phyloP scores from a whole-genome alignment of 2,888 invertebrate species.

The Plemyria rubiginata region DNA sequence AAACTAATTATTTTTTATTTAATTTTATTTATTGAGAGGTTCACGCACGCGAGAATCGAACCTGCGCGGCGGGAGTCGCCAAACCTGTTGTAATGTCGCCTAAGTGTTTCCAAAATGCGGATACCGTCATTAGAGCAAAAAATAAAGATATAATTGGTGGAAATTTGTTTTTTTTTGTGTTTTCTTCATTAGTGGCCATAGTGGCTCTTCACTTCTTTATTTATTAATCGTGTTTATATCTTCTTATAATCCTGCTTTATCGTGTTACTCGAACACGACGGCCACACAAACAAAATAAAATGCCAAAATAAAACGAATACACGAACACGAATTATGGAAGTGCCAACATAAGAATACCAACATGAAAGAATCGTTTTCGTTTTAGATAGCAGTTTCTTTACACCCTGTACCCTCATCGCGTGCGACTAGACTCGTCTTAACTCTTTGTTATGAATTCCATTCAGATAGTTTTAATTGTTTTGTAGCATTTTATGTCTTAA shows the following conservation, averaged over 20 bases:
- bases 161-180: too few relatives aligned
- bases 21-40: conserved; percentile 75
- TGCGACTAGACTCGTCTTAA: conserved; percentile 3
- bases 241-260: too few relatives aligned
- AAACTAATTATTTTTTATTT: conserved; percentile 77
- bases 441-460: conserved; percentile 14
- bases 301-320: too few relatives aligned
- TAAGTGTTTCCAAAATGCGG: not conserved
- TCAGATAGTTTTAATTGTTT: conserved; percentile 25
- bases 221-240: too few relatives aligned
- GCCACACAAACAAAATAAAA: too few relatives aligned
- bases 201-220: too few relatives aligned
- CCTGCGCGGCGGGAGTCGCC: conserved; percentile 60
- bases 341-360: too few relatives aligned
- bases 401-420: conserved; percentile 5
- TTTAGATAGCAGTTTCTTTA: not conserved
- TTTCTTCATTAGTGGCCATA: too few relatives aligned
- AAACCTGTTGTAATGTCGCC: conserved; percentile 61
- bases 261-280: too few relatives aligned
- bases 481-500: conserved; percentile 22
- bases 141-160: too few relatives aligned
- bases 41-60: conserved; percentile 62
- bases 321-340: too few relatives aligned
- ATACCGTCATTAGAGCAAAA: not conserved
- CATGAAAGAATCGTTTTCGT: too few relatives aligned